phyloP scores from a whole-genome alignment of 2,113 vertebrate genomes.

The Chionomys nivalis region DNA sequence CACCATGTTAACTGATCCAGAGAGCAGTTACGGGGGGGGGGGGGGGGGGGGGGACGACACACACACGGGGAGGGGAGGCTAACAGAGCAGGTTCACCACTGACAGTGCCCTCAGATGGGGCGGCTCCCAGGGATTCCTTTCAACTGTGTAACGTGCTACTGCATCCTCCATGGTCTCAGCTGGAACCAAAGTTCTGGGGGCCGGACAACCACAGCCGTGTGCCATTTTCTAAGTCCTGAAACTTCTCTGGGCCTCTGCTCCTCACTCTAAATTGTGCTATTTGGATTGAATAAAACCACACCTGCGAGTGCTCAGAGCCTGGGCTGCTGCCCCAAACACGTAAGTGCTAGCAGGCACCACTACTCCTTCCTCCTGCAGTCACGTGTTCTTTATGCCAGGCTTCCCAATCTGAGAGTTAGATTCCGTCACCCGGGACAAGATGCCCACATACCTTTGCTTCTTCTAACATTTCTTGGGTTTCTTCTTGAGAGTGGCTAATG shows the following conservation, averaged over 20 bases:
- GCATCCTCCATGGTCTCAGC: not conserved
- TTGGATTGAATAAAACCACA: not conserved
- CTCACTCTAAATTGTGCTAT: not conserved
- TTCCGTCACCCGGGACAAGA: not conserved
- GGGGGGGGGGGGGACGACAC: too few species aligned
- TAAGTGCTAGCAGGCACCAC: rapidly evolving
- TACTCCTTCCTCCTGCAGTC: rapidly evolving
- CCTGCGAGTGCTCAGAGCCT: not conserved
- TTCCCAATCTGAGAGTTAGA: not conserved
- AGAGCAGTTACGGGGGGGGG: rapidly evolving
- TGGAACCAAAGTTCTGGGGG: not conserved
- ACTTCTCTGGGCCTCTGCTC: not conserved
- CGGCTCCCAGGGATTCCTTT: rapidly evolving
- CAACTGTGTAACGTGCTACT: not conserved
- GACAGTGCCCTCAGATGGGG: not conserved
- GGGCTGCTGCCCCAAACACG: rapidly evolving
- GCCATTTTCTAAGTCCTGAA: rapidly evolving
- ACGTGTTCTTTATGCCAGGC: rapidly evolving
- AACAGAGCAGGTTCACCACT: not conserved
- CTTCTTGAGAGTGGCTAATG: constrained; percentile 96
- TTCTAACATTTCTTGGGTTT: constrained; percentile 97
- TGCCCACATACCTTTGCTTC: constrained; percentile 91
- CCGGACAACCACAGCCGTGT: not conserved
- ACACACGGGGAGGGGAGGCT: not conserved
- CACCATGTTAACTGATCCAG: not conserved